Evolutionary conservation across 2,797 vertebrate genomes (phyloP).

Genomic region (Etheostoma perlongum): DNA sequence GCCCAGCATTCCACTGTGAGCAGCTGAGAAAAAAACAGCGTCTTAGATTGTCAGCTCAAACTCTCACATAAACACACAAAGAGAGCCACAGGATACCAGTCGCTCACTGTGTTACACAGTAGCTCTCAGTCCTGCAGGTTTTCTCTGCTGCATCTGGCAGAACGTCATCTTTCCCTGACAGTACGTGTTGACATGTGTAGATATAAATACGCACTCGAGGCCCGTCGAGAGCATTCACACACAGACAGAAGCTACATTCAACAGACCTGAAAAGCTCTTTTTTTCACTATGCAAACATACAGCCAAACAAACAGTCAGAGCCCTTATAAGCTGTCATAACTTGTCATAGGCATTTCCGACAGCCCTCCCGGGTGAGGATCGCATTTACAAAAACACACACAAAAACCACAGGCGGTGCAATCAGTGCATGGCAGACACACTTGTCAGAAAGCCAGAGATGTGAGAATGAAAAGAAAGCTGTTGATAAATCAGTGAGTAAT

Average conservation of each 20-base stretch:
- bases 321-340: conserved; percentile 75
- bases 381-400: conserved; percentile 43
- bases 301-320: conserved; percentile 66
- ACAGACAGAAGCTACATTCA: conserved; percentile 77
- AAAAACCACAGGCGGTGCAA: conserved; percentile 19
- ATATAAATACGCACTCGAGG: conserved; percentile 70
- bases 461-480: conserved; percentile 16
- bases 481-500: conserved; percentile 26
- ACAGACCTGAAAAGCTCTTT: conserved; percentile 68
- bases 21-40: conserved; percentile 63
- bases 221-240: conserved; percentile 46
- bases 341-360: conserved; percentile 75
- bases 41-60: conserved; percentile 66
- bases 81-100: conserved; percentile 53
- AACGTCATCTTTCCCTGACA: conserved; percentile 59
- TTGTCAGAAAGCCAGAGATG: conserved; percentile 24
- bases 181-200: conserved; percentile 52
- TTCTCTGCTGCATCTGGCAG: conserved; percentile 54
- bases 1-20: conserved; percentile 53
- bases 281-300: conserved; percentile 44
- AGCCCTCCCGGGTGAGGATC: conserved; percentile 44
- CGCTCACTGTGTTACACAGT: conserved; percentile 49
- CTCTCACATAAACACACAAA: conserved; percentile 52
- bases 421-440: conserved; percentile 13
- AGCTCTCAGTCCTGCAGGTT: conserved; percentile 38